phyloP scores from a whole-genome alignment of 2,888 invertebrate genomes.

The Nipponacmea schrenckii region DNA sequence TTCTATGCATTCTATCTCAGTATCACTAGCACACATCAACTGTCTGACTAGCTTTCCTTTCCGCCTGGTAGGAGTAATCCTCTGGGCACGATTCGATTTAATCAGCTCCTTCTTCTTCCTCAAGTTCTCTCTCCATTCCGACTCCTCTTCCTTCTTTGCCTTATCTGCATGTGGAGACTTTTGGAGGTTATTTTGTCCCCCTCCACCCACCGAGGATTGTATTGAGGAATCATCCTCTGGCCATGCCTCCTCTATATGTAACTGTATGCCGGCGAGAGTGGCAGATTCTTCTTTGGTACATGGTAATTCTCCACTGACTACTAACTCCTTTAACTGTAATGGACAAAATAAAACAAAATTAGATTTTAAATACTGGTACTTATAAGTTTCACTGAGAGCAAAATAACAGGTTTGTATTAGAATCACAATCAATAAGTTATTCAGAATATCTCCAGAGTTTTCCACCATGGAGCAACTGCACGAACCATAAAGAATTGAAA shows the following conservation, averaged over 20 bases:
- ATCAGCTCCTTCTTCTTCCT: slow-evolving; percentile 57
- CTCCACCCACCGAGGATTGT: background rate
- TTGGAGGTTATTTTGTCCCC: background rate
- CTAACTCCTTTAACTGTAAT: slow-evolving; percentile 73
- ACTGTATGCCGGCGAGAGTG: slow-evolving; percentile 74
- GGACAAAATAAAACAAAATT: background rate
- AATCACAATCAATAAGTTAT: too few relatives aligned
- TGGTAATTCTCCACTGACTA: slow-evolving; percentile 73
- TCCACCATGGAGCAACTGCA: too few relatives aligned
- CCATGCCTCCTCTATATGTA: slow-evolving; percentile 72
- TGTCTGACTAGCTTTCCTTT: slow-evolving; percentile 54
- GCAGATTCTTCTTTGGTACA: slow-evolving; percentile 76
- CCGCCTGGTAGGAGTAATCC: slow-evolving; percentile 55
- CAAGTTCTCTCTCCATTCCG: slow-evolving; percentile 52
- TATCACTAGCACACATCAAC: slow-evolving; percentile 59
- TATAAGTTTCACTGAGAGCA: background rate
- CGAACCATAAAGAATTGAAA: too few relatives aligned
- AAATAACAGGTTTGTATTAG: background rate
- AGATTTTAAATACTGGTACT: background rate
- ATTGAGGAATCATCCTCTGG: slow-evolving; percentile 43
- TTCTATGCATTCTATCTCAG: slow-evolving; percentile 46
- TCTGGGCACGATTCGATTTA: slow-evolving; percentile 49
- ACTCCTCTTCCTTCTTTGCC: slow-evolving; percentile 19
- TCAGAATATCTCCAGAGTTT: background rate
- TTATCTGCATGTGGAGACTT: slow-evolving; percentile 3